Evolutionary conservation across 2,888 invertebrate genomes (phyloP).

Genomic region (Amphimallon solstitiale): DNA sequence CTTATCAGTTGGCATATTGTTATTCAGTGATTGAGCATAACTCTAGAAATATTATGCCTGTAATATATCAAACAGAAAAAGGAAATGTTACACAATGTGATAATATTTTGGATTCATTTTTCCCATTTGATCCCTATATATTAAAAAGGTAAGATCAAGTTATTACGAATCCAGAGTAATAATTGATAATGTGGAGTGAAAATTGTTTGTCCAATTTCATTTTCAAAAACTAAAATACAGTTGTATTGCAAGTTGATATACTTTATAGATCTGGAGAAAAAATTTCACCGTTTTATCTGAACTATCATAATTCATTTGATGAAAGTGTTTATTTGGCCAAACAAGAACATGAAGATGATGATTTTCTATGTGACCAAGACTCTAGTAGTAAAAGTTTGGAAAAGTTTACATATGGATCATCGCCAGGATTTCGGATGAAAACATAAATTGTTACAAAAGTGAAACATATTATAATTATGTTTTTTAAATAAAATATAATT

Average conservation of each 20-base stretch:
- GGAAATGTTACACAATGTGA: conserved; percentile 57
- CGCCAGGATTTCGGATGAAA: conserved; percentile 63
- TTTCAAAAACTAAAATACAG: no score
- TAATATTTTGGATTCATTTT: conserved; percentile 72
- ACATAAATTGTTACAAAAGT: not conserved
- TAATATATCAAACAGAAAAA: conserved; percentile 66
- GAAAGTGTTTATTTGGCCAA: conserved; percentile 8
- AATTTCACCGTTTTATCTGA: conserved; percentile 64
- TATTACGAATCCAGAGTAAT: conserved; percentile 59
- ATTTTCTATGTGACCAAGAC: conserved; percentile 42
- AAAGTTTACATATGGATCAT: conserved; percentile 62
- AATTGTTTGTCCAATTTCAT: no score
- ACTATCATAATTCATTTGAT: conserved; percentile 62
- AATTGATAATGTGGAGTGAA: no score
- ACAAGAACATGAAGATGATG: conserved; percentile 43
- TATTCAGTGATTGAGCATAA: conserved; percentile 91
- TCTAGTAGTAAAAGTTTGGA: conserved; percentile 41
- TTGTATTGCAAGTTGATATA: no score
- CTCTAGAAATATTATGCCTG: conserved; percentile 70
- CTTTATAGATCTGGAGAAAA: conserved; percentile 59
- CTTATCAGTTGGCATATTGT: conserved; percentile 92
- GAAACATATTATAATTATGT: not conserved
- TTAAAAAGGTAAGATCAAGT: conserved; percentile 69
- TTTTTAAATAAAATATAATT: not conserved
- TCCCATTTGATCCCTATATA: conserved; percentile 91